phyloP scores from a whole-genome alignment of 2,888 invertebrate species.

The Bedellia somnulentella region DNA sequence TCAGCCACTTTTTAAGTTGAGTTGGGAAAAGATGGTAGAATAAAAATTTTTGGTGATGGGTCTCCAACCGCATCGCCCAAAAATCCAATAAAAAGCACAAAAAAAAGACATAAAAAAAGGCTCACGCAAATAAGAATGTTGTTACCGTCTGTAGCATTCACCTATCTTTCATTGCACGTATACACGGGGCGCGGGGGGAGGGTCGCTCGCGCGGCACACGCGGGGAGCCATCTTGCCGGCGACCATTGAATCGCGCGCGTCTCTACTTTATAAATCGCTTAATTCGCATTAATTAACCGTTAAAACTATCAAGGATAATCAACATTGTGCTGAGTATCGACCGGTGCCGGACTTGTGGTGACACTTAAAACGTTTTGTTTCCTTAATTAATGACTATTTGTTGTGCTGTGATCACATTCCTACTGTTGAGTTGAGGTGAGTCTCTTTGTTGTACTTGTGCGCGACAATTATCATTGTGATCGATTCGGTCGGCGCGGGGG shows the following conservation, averaged over 20 bases:
- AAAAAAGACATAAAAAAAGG: too few relatives aligned
- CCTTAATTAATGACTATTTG: too few relatives aligned
- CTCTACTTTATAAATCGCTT: conserved; percentile 42
- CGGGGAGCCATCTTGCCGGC: conserved; percentile 56
- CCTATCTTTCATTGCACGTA: conserved; percentile 63
- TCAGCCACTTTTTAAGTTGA: too few relatives aligned
- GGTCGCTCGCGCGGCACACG: conserved; percentile 35
- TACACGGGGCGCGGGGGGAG: conserved; percentile 37
- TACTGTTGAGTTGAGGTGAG: conserved; percentile 40
- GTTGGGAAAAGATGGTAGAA: too few relatives aligned
- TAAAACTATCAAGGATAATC: conserved; percentile 16
- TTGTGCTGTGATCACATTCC: too few relatives aligned
- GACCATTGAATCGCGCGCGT: conserved; percentile 42
- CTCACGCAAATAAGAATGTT: too few relatives aligned
- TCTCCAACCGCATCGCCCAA: too few relatives aligned
- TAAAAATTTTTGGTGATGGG: too few relatives aligned
- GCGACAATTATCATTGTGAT: conserved; percentile 59
- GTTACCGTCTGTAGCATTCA: conserved; percentile 31
- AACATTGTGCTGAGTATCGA: conserved; percentile 2
- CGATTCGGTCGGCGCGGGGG: conserved; percentile 52
- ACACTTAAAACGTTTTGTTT: too few relatives aligned
- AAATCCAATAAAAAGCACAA: too few relatives aligned
- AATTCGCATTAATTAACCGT: conserved; percentile 53
- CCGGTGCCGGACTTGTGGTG: too few relatives aligned
- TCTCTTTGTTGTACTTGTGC: conserved; percentile 33